phyloP scores from a whole-genome alignment of 2,113 vertebrate species.

The Psilopogon haemacephalus region DNA sequence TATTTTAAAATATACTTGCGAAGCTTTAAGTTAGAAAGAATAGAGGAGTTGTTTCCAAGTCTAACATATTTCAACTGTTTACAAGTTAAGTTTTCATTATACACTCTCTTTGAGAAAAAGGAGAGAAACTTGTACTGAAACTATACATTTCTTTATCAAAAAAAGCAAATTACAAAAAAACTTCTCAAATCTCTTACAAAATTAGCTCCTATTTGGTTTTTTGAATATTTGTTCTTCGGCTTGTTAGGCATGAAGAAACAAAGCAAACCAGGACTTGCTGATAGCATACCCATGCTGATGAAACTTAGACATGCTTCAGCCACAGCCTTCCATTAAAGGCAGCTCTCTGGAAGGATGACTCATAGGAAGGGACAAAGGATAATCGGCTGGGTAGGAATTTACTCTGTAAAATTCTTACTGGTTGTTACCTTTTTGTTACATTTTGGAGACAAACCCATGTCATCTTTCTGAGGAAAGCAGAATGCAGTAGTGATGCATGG shows the following conservation, averaged over 20 bases:
- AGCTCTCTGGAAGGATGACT: background rate
- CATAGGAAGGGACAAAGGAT: background rate
- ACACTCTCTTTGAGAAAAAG: background rate
- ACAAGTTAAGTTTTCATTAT: background rate
- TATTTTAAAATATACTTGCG: background rate
- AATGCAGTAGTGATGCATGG: background rate
- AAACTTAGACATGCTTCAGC: background rate
- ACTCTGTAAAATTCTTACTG: background rate
- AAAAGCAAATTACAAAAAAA: background rate
- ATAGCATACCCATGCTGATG: background rate
- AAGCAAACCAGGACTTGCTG: conserved; percentile 8
- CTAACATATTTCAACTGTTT: background rate
- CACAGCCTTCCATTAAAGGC: background rate
- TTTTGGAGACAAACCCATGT: background rate
- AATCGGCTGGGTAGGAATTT: background rate
- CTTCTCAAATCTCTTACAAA: conserved; percentile 17
- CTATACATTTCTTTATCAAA: background rate
- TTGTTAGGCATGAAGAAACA: conserved; percentile 33
- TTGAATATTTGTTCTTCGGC: conserved; percentile 23
- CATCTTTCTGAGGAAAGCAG: background rate
- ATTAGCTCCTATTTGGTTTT: background rate
- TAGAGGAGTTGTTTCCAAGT: background rate
- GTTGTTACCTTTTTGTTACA: fast-evolving
- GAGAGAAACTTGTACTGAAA: background rate
- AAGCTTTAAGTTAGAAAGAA: background rate